Evolutionary conservation across 2,113 vertebrate species (phyloP).

Genomic region (Gymnocephalus cernua): DNA sequence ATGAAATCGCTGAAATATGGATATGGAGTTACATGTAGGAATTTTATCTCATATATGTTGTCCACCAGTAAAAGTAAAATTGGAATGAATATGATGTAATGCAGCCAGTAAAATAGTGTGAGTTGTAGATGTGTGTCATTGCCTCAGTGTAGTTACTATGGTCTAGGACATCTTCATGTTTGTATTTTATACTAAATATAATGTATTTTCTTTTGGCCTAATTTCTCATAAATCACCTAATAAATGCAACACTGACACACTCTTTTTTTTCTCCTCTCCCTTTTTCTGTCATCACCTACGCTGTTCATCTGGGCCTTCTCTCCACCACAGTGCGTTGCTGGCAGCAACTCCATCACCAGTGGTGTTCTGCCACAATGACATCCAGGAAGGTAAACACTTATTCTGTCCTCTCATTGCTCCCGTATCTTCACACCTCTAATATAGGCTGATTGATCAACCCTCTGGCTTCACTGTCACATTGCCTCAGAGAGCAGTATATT

Average conservation of each 20-base stretch:
- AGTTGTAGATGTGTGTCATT: neutral
- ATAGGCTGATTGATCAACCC: slow-evolving; percentile 12
- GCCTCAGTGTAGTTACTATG: neutral
- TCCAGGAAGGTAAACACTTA: slow-evolving; percentile 90
- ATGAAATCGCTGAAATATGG: neutral
- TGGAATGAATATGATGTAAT: neutral
- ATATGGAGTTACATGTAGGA: neutral
- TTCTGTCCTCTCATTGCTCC: neutral
- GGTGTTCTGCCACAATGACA: slow-evolving; percentile 96
- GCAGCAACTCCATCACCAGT: slow-evolving; percentile 89
- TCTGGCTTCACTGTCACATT: slow-evolving; percentile 20
- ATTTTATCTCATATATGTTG: neutral
- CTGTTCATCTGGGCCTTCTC: neutral
- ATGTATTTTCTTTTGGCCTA: neutral
- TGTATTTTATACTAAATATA: neutral
- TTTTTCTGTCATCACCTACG: neutral
- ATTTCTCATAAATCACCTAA: neutral
- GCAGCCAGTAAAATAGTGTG: neutral
- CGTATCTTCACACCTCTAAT: neutral
- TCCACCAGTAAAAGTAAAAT: neutral
- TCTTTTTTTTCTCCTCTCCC: neutral
- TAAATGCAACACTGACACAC: neutral
- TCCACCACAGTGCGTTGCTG: slow-evolving; percentile 84
- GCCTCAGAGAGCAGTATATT: slow-evolving; percentile 5
- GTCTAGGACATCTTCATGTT: neutral